These are phyloP conservation scores for Takifugu ocellatus DNA, from an alignment of 2,797 vertebrate genomes.

Conservation along the genomic window DNA sequence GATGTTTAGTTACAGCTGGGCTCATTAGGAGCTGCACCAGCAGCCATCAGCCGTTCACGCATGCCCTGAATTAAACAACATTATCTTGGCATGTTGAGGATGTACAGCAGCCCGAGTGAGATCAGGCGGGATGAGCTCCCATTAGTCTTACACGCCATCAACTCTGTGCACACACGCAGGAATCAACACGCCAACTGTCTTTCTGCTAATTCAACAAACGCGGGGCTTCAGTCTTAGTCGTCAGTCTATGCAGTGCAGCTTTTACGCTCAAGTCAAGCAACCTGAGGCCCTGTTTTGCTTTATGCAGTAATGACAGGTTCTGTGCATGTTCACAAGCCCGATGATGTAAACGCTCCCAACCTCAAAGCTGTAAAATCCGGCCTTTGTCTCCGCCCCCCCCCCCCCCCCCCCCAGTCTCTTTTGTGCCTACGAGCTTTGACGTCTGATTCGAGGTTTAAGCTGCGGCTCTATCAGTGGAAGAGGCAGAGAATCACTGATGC, in stretches of 20 bases:
- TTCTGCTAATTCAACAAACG: constrained; percentile 38
- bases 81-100: constrained; percentile 22
- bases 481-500: constrained; percentile 2
- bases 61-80: constrained; percentile 22
- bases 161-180: constrained; percentile 16
- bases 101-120: constrained; percentile 20
- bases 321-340: constrained; percentile 19
- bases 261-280: constrained; percentile 9
- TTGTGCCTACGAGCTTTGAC: constrained; percentile 20
- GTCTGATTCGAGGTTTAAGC: constrained; percentile 18
- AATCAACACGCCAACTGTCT: not conserved
- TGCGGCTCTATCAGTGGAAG: constrained; percentile 8
- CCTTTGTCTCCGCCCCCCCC: constrained; percentile 24
- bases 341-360: constrained; percentile 37
- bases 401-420: constrained; percentile 3
- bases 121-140: constrained; percentile 34
- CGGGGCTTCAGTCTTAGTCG: constrained; percentile 28
- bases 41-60: constrained; percentile 31
- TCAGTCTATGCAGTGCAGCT: constrained; percentile 14
- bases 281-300: constrained; percentile 35
- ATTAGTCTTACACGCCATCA: constrained; percentile 35
- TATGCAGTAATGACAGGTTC: constrained; percentile 28
- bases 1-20: not conserved
- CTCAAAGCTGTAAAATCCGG: constrained; percentile 24
- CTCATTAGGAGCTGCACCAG: not conserved